Evolutionary conservation across 2,113 vertebrate species (phyloP).

Genomic region (Gallinago paraguaiae): DNA sequence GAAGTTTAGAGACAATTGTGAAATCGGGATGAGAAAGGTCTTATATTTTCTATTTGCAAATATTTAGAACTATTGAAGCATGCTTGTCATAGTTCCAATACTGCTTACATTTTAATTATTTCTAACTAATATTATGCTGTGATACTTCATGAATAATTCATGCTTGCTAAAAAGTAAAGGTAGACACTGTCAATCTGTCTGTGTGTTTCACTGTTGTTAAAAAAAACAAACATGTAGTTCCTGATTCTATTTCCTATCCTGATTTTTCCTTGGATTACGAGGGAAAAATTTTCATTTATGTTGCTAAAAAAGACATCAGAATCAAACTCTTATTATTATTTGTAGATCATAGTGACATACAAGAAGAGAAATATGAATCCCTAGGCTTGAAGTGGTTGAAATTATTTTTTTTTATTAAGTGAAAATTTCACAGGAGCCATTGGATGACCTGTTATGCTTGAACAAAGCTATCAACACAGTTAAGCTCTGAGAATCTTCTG

Average conservation of each 20-base stretch:
- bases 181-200: conserved; percentile 54
- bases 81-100: background rate
- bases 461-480: background rate
- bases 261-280: background rate
- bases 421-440: background rate
- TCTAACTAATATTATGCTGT: conserved; percentile 62
- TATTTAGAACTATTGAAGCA: conserved; percentile 58
- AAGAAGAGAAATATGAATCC: background rate
- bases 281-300: background rate
- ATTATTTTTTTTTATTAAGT: background rate
- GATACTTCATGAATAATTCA: conserved; percentile 71
- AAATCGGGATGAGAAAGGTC: background rate
- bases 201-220: conserved; percentile 3
- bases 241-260: background rate
- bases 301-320: background rate
- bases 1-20: background rate
- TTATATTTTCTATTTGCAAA: conserved; percentile 42
- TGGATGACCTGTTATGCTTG: background rate
- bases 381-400: background rate
- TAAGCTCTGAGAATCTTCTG: background rate
- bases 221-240: conserved; percentile 39
- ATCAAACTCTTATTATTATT: background rate
- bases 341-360: background rate
- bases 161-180: conserved; percentile 66
- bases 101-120: conserved; percentile 63